phyloP scores from a whole-genome alignment of 2,113 vertebrate genomes.

The Orycteropus afer region DNA sequence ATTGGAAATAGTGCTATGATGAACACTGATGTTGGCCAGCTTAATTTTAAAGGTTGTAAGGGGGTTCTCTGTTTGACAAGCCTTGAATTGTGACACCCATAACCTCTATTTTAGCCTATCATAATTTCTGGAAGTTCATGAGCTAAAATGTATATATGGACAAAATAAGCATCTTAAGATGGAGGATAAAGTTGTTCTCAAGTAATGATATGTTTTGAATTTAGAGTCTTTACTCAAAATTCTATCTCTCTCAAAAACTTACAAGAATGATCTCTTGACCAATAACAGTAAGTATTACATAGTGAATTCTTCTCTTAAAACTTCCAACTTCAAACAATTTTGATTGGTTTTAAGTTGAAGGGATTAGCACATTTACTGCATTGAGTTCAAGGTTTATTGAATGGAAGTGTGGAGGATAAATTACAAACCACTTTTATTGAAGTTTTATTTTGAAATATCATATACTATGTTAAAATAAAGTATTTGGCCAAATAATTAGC shows the following conservation, averaged over 20 bases:
- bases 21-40: no score
- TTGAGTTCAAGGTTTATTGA: neutral
- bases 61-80: slow-evolving; percentile 23
- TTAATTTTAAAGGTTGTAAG: neutral
- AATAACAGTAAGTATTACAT: neutral
- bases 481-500: slow-evolving; percentile 39
- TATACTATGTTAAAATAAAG: neutral
- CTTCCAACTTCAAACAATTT: neutral
- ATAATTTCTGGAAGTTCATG: neutral
- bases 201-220: neutral
- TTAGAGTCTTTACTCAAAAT: neutral
- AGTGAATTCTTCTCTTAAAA: neutral
- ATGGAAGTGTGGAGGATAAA: neutral
- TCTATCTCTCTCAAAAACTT: neutral
- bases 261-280: neutral
- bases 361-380: neutral
- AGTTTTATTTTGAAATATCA: slow-evolving; percentile 25
- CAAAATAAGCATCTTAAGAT: neutral
- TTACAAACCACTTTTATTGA: slow-evolving; percentile 25
- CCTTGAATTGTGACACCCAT: neutral
- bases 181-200: neutral
- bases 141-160: neutral
- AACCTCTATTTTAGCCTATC: slow-evolving; percentile 2
- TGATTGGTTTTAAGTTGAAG: neutral
- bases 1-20: no score